These are phyloP conservation scores for Drosophila lini DNA, from an alignment of 1,140 invertebrate species.

Conservation along the genomic window DNA sequence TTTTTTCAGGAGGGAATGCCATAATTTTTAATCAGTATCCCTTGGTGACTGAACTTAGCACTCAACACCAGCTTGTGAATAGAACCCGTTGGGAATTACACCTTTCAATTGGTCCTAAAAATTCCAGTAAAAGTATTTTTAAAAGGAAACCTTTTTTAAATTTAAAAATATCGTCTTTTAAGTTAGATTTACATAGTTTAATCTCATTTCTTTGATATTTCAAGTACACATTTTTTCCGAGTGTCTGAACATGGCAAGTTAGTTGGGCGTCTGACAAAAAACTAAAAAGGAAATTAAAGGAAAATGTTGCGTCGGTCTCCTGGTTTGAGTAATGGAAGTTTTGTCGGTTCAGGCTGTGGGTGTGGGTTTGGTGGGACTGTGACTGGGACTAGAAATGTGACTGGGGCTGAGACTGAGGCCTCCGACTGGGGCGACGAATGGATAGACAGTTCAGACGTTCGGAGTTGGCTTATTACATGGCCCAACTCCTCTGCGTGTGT, in stretches of 20 bases:
- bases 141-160: background rate
- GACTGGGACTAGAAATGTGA: background rate
- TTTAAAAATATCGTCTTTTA: background rate
- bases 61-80: background rate
- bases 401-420: slow-evolving; percentile 1
- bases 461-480: slow-evolving; percentile 76
- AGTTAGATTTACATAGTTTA: background rate
- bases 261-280: slow-evolving; percentile 63
- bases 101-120: background rate
- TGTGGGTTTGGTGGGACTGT: background rate
- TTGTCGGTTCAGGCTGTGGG: slow-evolving; percentile 34
- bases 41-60: background rate
- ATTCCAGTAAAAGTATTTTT: background rate
- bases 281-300: slow-evolving; percentile 80
- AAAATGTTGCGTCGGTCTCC: slow-evolving; percentile 68
- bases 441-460: slow-evolving; percentile 45
- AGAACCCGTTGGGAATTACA: background rate
- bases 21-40: background rate
- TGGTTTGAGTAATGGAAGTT: slow-evolving; percentile 79
- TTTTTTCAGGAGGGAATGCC: background rate
- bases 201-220: background rate
- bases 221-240: background rate
- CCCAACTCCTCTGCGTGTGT: slow-evolving; percentile 35
- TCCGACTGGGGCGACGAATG: slow-evolving; percentile 37
- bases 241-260: slow-evolving; percentile 45